phyloP scores from a whole-genome alignment of 2,113 vertebrate species.

The Anolis sagrei region DNA sequence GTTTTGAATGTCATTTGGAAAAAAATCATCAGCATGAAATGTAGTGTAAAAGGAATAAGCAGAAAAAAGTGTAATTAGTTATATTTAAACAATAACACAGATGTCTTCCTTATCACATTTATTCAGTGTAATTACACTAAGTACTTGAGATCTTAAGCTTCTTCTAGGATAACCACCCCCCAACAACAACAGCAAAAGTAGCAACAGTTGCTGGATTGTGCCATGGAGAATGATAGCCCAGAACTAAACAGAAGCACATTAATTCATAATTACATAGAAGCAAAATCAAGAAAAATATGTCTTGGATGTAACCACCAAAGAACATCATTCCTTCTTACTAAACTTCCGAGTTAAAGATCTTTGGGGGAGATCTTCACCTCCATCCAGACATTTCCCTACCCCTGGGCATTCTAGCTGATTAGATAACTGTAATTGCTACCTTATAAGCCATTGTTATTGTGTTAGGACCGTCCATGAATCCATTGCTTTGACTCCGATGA shows the following conservation, averaged over 20 bases:
- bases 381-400: not conserved
- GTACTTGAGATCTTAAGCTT: constrained; percentile 52
- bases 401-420: too few species aligned
- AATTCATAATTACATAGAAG: not conserved
- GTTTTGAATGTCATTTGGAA: constrained; percentile 27
- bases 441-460: too few species aligned
- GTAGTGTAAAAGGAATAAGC: constrained; percentile 47
- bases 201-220: not conserved
- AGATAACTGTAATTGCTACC: too few species aligned
- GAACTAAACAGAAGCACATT: not conserved
- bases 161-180: constrained; percentile 42
- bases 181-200: constrained; percentile 29
- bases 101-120: constrained; percentile 49
- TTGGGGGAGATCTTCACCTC: not conserved
- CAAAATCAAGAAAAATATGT: not conserved
- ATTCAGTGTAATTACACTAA: constrained; percentile 43
- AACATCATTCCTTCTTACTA: too few species aligned
- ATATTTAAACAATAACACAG: constrained; percentile 42
- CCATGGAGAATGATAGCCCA: not conserved
- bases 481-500: too few species aligned
- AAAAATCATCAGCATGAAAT: constrained; percentile 29
- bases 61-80: constrained; percentile 21
- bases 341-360: not conserved
- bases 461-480: too few species aligned
- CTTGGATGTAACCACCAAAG: too few species aligned